Evolutionary conservation across 2,113 vertebrate genomes (phyloP), one percentile per base, ranked within the genome.

Genomic region (Acinonyx jubatus): DNA sequence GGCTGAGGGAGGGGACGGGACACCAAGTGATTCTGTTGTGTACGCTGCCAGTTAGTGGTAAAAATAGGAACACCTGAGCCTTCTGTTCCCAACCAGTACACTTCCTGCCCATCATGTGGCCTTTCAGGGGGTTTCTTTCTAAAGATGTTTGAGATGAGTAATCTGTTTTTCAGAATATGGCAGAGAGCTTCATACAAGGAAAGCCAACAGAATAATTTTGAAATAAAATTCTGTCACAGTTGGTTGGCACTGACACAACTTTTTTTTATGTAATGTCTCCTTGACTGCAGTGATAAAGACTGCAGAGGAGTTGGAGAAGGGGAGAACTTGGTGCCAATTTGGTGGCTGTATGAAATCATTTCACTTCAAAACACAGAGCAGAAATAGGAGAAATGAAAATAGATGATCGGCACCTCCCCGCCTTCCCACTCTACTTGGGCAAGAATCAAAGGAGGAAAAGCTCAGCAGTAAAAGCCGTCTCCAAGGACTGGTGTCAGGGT

Each of bases 211-310:
- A 92, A 88, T 88, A 63, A 94, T 91, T 96, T 83, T 96, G 94
- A 98, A 98, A 92, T 90, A 90, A 91, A 91, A 95, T 76, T 21
- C 69, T 63, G 93, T 97, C 97, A 88, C 92, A 68, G 91, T 85
- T 82, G 78, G 91, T 95, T 93, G 91, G 96, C 81, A 85, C 27
- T 23, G 63, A 89, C 41, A 38, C 2, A 45, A n/a, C 48, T 61
- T 95, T 86, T 84, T 66, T 63, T 84, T 80, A 15, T 4, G 8
- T 48, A 45, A 52, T 31, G 57, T 94, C 91, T 90, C 95, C 96
- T 74, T 82, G 81, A 91, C 96, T 73, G 29, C 61, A 9, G 81
- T 31, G 81, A 85, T 84, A 71, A 95, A 85, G 89, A 50, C 25
- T 33, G 82, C 3, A 52, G 91, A 86, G 92, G 89, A 76, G 52